Evolutionary conservation across 37 sponge, comb jelly and placozoan species (phyloP), one percentile per base, ranked within the genome.

Genomic region (Sycon ciliatum): DNA sequence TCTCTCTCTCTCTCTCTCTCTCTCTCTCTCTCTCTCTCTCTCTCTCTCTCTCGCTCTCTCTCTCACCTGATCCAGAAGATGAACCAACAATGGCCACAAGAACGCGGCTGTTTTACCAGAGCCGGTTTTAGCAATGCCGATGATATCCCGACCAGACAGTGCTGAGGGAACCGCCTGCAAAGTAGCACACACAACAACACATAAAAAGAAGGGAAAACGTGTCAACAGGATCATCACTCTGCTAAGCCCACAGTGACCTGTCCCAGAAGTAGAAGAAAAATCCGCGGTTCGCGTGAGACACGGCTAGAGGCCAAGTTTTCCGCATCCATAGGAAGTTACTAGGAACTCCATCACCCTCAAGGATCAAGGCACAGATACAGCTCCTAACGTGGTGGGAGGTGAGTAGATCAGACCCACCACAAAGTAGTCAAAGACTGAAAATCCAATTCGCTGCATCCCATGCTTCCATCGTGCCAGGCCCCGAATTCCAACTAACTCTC

Each of bases 71-170:
- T 93, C 94, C 67, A 93, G 82, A 49, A 79, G 62, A 81, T 93
- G 94, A 3, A 93, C 81, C 31, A 93, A 36, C 42, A 93, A 39
- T 2, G 94, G 94, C 86, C 88, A 85, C 42, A 95, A 76, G 71
- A 79, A 95, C 6, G 88, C 92, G 0, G 77, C 87, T 29, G 98
- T 95, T 73, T 95, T 95, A 16, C 98, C 98, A 3, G 98, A 95
- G 6, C 98, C 98, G 0, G 98, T 95, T 78, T 91, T 82, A 23
- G 98, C 98, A 57, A 95, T 83, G 3, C 92, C 98, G 28, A 95
- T 91, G 33, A 95, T 74, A 69, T 95, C 98, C 36, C 98, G 83
- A 7, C 98, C 98, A 34, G 71, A 55, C 28, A 91, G 66, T 4
- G 72, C 92, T 42, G 78, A 76, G 3, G 98, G 78, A 28, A 77